Evolutionary conservation across 2,888 invertebrate genomes (phyloP).

Genomic region (Globia sparganii): DNA sequence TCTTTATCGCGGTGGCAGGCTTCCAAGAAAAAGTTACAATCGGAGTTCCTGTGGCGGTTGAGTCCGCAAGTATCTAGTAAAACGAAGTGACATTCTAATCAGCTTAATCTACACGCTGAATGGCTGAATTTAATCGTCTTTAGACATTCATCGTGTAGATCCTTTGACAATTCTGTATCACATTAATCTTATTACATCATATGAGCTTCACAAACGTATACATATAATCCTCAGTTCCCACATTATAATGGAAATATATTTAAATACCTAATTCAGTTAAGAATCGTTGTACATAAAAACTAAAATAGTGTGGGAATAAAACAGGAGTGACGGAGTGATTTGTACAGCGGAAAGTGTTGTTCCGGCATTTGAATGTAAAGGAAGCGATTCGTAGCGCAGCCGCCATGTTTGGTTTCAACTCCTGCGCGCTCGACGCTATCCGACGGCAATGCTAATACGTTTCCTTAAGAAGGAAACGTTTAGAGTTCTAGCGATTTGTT

Average conservation of each 20-base stretch:
- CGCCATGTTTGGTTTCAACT: constrained; percentile 75
- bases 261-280: constrained; percentile 6
- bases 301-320: constrained; percentile 61
- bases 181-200: not conserved
- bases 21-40: constrained; percentile 18
- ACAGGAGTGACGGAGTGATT: constrained; percentile 79
- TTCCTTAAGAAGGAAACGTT: constrained; percentile 67
- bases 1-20: constrained; percentile 32
- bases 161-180: not conserved
- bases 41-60: not conserved
- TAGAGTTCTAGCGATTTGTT: constrained; percentile 41
- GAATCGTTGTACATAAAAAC: constrained; percentile 24
- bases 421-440: constrained; percentile 74
- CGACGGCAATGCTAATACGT: constrained; percentile 79
- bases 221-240: not conserved
- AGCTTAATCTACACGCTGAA: not conserved
- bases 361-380: constrained; percentile 79
- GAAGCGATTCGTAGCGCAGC: constrained; percentile 75
- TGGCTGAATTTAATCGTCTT: not conserved
- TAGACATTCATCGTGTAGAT: not conserved
- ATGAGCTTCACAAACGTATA: not conserved
- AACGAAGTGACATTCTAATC: not conserved
- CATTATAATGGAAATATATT: constrained; percentile 17
- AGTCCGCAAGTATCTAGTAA: not conserved
- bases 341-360: constrained; percentile 78